Conservation (phyloP, 2,797 vertebrate genomes). For the Neostethus bicornis region DNA sequence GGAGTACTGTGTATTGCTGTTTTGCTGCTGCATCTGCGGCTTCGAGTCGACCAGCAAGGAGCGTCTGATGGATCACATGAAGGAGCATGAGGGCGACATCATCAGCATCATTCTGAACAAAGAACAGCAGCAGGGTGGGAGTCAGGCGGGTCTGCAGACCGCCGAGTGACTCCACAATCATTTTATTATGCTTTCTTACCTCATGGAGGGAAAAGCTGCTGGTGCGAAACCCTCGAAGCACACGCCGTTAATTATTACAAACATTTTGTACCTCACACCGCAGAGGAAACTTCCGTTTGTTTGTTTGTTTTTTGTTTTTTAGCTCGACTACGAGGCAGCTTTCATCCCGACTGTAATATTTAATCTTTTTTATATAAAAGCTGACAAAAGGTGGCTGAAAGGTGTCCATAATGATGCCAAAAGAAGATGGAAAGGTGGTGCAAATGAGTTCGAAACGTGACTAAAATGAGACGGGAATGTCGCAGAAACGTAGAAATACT, state of each 20-base stretch:
- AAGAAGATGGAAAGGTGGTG: no score
- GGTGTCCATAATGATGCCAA: no score
- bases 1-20: slow-evolving; percentile 93
- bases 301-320: slow-evolving; percentile 45
- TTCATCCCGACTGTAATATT: slow-evolving; percentile 75
- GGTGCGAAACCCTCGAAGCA: not conserved
- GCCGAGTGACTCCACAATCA: slow-evolving; percentile 60
- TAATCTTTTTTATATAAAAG: slow-evolving; percentile 63
- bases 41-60: slow-evolving; percentile 97
- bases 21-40: slow-evolving; percentile 98
- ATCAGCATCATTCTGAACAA: slow-evolving; percentile 98
- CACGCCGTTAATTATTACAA: slow-evolving; percentile 18
- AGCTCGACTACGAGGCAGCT: slow-evolving; percentile 75
- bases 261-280: slow-evolving; percentile 17
- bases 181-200: slow-evolving; percentile 30
- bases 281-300: slow-evolving; percentile 38
- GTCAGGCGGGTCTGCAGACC: slow-evolving; percentile 60
- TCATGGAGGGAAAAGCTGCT: slow-evolving; percentile 2
- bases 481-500: no score
- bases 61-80: slow-evolving; percentile 87
- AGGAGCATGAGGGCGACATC: slow-evolving; percentile 93
- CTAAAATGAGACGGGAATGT: no score
- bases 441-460: no score
- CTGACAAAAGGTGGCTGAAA: no score
- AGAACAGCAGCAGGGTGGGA: slow-evolving; percentile 79